Evolutionary conservation across 2,113 vertebrate genomes (phyloP), one percentile per base, ranked within the genome.

Genomic region (Vireo altiloquus): DNA sequence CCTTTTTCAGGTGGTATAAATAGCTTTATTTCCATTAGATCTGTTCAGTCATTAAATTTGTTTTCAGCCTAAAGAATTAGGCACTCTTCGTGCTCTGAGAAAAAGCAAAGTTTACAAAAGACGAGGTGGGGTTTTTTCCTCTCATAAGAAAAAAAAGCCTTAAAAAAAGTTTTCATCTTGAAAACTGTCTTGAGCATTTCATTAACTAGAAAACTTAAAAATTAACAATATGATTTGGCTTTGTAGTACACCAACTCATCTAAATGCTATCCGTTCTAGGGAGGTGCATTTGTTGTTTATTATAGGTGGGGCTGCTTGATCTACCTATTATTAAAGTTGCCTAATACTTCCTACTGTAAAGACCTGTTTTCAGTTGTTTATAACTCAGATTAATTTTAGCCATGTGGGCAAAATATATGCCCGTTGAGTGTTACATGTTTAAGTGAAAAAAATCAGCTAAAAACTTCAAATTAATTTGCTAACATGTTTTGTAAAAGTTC

Each of bases 311-410:
- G 95, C 92, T 82, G 69, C 80, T 90, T 11, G 1, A 87, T 92
- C 82, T 94, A 63, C 90, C 92, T 92, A 52, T 94, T 94, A 96
- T 95, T 96, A 92, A 94, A 71, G 77, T 96, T 97, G 91, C 92
- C 79, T 94, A 94, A 97, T 42, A 52, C 77, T 94, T 97, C 92
- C 91, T 92, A 60, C 65, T 71, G 33, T 91, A 56, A 95, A 84
- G 69, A 91, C 77, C 76, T 87, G 94, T 63, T 94, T 95, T 84
- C 44, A 52, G 80, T 37, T 94, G 83, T 92, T 89, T 86, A 50
- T 77, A 88, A 57, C 37, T 79, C 1, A 2, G n/a, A 54, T 82
- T 47, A n/a, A 75, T 87, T 96, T 91, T 71, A 87, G 81, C 65
- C 35, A 6, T 64, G 72, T 61, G 77, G 72, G 39, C 72, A 91